Evolutionary conservation across 2,113 vertebrate species (phyloP).

Genomic region (Sakesphorus luctuosus): DNA sequence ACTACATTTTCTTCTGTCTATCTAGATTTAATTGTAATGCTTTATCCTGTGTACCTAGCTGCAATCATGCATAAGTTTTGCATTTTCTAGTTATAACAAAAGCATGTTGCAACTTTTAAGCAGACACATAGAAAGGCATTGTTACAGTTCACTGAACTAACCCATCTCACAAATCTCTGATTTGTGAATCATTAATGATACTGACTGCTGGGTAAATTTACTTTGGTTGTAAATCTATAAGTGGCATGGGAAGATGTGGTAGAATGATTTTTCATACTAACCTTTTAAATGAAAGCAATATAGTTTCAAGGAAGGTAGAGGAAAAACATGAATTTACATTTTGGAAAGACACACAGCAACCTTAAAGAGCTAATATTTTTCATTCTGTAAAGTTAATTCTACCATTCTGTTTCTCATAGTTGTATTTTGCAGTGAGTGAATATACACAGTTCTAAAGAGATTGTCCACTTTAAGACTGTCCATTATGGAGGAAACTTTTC

Average conservation of each 20-base stretch:
- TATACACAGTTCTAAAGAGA: not conserved
- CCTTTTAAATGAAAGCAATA: conserved; percentile 37
- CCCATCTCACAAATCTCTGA: not conserved
- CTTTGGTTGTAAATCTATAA: conserved; percentile 62
- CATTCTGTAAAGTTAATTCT: not conserved
- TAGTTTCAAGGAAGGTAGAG: not conserved
- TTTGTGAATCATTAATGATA: conserved; percentile 74
- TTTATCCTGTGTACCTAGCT: conserved; percentile 7
- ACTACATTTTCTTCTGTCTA: not conserved
- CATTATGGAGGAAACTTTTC: not conserved
- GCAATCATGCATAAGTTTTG: conserved; percentile 25
- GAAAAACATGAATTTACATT: conserved; percentile 4
- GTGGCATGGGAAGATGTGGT: conserved; percentile 66
- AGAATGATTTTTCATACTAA: conserved; percentile 58
- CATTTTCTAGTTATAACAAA: conserved; percentile 47
- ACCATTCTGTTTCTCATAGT: not conserved
- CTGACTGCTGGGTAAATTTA: conserved; percentile 54
- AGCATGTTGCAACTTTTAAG: conserved; percentile 19
- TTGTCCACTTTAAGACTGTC: not conserved
- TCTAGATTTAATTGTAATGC: not conserved
- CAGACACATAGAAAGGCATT: conserved; percentile 37
- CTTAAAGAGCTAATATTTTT: not conserved
- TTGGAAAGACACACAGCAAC: not conserved
- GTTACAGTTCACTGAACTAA: conserved; percentile 60
- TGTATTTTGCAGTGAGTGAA: not conserved